These are phyloP conservation scores for Lasioglossum villosulum DNA, from an alignment of 2,888 invertebrate genomes.

Conservation along the genomic window DNA sequence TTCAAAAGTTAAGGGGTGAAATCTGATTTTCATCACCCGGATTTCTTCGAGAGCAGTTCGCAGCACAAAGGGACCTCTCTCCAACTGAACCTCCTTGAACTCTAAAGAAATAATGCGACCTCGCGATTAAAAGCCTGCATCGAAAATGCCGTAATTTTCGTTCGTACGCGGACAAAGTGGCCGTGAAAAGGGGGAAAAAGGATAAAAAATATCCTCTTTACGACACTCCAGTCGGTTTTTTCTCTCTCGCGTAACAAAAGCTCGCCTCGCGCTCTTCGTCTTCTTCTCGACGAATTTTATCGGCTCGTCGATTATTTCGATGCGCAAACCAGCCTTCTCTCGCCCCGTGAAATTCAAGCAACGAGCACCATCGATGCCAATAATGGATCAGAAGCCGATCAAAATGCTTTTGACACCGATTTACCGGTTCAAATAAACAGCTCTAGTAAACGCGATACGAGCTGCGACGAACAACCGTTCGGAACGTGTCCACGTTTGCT, in stretches of 20 bases:
- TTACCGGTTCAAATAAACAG: neutral
- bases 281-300: conserved; percentile 22
- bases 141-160: neutral
- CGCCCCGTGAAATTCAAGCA: conserved; percentile 8
- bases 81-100: neutral
- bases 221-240: conserved; percentile 2
- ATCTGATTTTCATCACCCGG: neutral
- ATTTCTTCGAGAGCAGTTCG: neutral
- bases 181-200: neutral
- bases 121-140: neutral
- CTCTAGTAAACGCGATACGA: too few species aligned
- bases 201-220: neutral
- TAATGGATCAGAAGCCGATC: conserved; percentile 51
- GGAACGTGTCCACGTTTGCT: neutral
- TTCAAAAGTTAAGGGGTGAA: neutral
- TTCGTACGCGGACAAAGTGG: neutral
- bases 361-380: conserved; percentile 52
- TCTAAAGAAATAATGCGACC: neutral
- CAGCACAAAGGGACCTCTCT: neutral
- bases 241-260: conserved; percentile 1
- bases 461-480: neutral
- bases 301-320: neutral
- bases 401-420: neutral
- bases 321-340: conserved; percentile 8
- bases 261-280: neutral